Evolutionary conservation across 2,797 vertebrate genomes (phyloP), one percentile per base, ranked within the genome.

Genomic region (Dallia pectoralis): DNA sequence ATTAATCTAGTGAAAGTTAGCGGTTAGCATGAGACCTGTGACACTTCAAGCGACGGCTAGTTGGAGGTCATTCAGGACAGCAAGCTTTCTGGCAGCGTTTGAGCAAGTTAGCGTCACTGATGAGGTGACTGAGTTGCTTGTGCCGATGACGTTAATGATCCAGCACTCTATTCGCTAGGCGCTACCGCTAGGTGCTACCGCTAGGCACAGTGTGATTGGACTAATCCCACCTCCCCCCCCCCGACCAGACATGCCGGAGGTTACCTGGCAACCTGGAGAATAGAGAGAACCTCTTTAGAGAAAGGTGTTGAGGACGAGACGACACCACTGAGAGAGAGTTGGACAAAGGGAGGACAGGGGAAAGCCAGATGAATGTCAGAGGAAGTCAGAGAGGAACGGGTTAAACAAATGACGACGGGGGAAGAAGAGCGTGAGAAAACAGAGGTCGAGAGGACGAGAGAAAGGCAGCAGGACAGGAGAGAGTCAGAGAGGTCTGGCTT

Each of bases 261-360:
- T 95, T 95, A 95, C 94, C 94, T 95, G 92, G 84, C 79, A 86
- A 90, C 82, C 88, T 86, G 89, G 93, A 89, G 89, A 93, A 93
- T 87, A 93, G 85, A 87, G 92, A 93, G 85, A 90, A 92, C 87
- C 90, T 90, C 85, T 93, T 93, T 91, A 92, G 87, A 87, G 92
- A 85, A 82, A 87, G 85, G 83, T 80, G 89, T 64, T 87, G 89
- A 86, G 87, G 89, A 79, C 83, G 92, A 86, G 86, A 89, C 3
- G 89, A 82, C 66, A 85, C 87, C 87, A 88, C 92, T 93, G 1
- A 29, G 51, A 14, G 61, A 27, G 22, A 25, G 1, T 25, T 66
- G 62, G 61, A 18, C 18, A 6, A 40, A 73, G 33, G 33, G 66
- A 22, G 33, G 70, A 40, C 1, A 53, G 36, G n/a, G n/a, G 65